Percentiles rank a stretch among this genome's conserved stretches.
Evolutionary conservation across 2,888 invertebrate species (phyloP).

Genomic region (Strigamia maritima): DNA sequence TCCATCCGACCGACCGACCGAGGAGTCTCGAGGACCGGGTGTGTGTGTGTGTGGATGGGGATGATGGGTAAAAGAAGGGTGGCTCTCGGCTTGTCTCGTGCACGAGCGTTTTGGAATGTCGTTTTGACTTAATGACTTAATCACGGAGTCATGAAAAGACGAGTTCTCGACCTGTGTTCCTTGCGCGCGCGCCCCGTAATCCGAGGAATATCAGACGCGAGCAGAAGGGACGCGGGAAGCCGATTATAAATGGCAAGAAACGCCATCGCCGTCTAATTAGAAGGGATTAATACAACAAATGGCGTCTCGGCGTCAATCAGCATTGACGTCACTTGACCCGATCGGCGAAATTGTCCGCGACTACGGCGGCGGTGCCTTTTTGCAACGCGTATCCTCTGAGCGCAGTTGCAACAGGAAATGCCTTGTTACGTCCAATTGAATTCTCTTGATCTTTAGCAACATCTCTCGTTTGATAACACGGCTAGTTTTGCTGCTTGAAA

Average conservation of each 20-base stretch:
- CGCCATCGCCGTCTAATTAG: conserved; percentile 24
- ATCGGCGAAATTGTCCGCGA: background rate
- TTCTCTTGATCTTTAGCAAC: conserved; percentile 18
- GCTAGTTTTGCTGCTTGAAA: background rate
- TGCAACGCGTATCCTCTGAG: background rate
- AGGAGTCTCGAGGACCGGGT: no score
- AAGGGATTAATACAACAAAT: conserved; percentile 19
- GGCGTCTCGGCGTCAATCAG: conserved; percentile 14
- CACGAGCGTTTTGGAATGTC: conserved; percentile 20
- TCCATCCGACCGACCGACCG: background rate
- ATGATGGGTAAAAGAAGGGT: background rate
- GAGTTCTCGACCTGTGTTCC: conserved; percentile 16
- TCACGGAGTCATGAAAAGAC: conserved; percentile 29
- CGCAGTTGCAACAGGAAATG: conserved; percentile 28
- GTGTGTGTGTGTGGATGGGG: background rate
- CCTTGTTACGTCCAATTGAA: conserved; percentile 12
- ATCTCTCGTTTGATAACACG: background rate
- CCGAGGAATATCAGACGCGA: conserved; percentile 16
- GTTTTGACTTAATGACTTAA: conserved; percentile 29
- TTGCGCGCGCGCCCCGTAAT: conserved; percentile 16
- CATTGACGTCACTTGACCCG: conserved; percentile 9
- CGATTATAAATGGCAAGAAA: conserved; percentile 24
- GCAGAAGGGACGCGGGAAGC: conserved; percentile 15
- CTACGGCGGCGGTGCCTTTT: background rate
- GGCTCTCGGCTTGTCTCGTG: conserved; percentile 6